Evolutionary conservation across 2,797 vertebrate species (phyloP), one percentile per base, ranked within the genome.

Genomic region (Tapirus indicus): DNA sequence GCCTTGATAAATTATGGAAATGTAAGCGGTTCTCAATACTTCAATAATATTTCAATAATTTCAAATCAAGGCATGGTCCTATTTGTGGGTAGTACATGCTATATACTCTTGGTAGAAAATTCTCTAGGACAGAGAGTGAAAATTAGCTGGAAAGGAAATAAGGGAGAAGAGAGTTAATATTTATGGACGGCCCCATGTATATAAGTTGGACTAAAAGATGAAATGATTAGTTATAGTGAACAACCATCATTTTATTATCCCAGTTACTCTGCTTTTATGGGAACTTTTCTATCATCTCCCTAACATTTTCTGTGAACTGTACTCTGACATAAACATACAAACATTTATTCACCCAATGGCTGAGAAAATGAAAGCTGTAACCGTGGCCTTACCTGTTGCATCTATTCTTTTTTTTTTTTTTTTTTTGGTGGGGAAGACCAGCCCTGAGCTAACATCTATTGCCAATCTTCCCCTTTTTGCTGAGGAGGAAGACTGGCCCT

Each of bases 1-100:
- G 1, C 41, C 41, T 80, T 92, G 9, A 85, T 87, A 96, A 94
- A 66, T 79, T 44, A 74, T 56, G 25, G 41, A 94, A 94, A 85
- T 18, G 3, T 47, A 90, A 96, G 49, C 6, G 88, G 20, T 38
- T 93, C 93, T 62, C 75, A 93, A 49, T 44, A 69, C 58, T 58
- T 89, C 32, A 69, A 38, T 38, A 69, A 69, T 86, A 69, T 54
- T 54, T 60, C 5, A 60, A 20, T 82, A 60, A 82, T 27, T 47
- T 71, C 32, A 47, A 58, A 84, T 54, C 21, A 49, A 88, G 27
- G 62, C 2, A 72, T 77, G 88, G 49, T 95, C 5, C 16, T 86
- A 5, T 69, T 52, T 84, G 18, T 35, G 72, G 25, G 11, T 66
- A 79, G 27, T 41, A 44, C 32, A 64, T 27, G 77, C 32, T 66